These are phyloP conservation scores for Limonius californicus DNA, from an alignment of 1,140 invertebrate species.

Conservation along the genomic window DNA sequence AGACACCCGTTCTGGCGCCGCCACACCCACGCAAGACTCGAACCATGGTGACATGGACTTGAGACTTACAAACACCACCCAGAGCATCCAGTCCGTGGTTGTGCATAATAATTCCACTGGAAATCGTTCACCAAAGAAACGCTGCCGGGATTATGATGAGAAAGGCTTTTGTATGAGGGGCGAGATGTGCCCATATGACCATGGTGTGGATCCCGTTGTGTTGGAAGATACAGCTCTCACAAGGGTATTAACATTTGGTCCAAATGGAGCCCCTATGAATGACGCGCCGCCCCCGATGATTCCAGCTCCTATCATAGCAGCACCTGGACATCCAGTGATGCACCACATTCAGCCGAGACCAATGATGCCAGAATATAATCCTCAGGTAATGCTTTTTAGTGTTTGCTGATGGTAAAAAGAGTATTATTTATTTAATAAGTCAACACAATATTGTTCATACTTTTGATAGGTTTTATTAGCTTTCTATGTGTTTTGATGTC, in stretches of 20 bases:
- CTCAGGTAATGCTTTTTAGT: slow-evolving; percentile 56
- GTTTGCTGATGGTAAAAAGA: no score
- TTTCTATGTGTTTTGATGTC: no score
- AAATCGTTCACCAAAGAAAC: slow-evolving; percentile 45
- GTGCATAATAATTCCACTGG: slow-evolving; percentile 24
- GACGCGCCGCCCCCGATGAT: slow-evolving; percentile 34
- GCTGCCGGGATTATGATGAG: slow-evolving; percentile 70
- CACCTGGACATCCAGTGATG: slow-evolving; percentile 29
- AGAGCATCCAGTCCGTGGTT: slow-evolving; percentile 56
- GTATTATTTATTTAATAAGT: no score
- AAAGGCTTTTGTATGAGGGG: slow-evolving; percentile 90
- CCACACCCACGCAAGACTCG: slow-evolving; percentile 57
- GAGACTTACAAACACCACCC: slow-evolving; percentile 52
- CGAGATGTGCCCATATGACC: slow-evolving; percentile 92
- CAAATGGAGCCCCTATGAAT: slow-evolving; percentile 50
- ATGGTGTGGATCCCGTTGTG: slow-evolving; percentile 90
- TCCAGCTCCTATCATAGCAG: slow-evolving; percentile 45
- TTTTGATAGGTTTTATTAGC: no score
- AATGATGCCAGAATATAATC: slow-evolving; percentile 68
- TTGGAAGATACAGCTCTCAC: slow-evolving; percentile 75
- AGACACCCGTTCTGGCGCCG: slow-evolving; percentile 38
- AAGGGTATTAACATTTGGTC: slow-evolving; percentile 55
- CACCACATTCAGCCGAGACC: slow-evolving; percentile 22
- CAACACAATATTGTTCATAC: no score
- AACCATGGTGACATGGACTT: slow-evolving; percentile 61